These are phyloP conservation scores for Leucophora obtusa DNA, from an alignment of 2,888 invertebrate species.

Conservation along the genomic window DNA sequence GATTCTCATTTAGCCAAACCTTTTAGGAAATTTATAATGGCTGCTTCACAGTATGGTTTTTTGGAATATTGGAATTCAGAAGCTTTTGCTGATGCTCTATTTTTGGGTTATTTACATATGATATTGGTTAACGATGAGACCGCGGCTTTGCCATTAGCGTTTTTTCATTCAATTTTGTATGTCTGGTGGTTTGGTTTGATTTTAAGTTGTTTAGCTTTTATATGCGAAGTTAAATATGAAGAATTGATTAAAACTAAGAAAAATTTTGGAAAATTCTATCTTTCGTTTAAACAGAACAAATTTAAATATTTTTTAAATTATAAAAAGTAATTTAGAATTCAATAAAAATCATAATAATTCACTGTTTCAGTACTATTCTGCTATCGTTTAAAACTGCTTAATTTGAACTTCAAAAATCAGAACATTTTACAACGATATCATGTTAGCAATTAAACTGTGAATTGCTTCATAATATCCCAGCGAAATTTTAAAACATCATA, in stretches of 20 bases:
- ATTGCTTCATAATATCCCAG: too few relatives aligned
- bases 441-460: too few relatives aligned
- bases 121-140: constrained; percentile 61
- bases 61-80: constrained; percentile 66
- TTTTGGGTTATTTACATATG: constrained; percentile 62
- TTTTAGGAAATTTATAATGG: constrained; percentile 67
- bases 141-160: constrained; percentile 66
- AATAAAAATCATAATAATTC: too few relatives aligned
- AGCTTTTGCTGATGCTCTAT: constrained; percentile 70
- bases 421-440: too few relatives aligned
- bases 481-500: too few relatives aligned
- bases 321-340: too few relatives aligned
- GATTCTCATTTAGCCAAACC: constrained; percentile 69
- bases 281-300: too few relatives aligned
- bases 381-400: too few relatives aligned
- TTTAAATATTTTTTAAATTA: too few relatives aligned
- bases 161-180: constrained; percentile 66
- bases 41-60: constrained; percentile 68
- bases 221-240: constrained; percentile 52
- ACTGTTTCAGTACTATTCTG: too few relatives aligned
- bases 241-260: background rate
- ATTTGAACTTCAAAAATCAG: too few relatives aligned
- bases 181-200: constrained; percentile 68
- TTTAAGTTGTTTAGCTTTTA: constrained; percentile 66
- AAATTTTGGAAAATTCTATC: background rate